These are phyloP conservation scores for Oligia fasciuncula DNA, from an alignment of 2,888 invertebrate genomes.

Conservation along the genomic window DNA sequence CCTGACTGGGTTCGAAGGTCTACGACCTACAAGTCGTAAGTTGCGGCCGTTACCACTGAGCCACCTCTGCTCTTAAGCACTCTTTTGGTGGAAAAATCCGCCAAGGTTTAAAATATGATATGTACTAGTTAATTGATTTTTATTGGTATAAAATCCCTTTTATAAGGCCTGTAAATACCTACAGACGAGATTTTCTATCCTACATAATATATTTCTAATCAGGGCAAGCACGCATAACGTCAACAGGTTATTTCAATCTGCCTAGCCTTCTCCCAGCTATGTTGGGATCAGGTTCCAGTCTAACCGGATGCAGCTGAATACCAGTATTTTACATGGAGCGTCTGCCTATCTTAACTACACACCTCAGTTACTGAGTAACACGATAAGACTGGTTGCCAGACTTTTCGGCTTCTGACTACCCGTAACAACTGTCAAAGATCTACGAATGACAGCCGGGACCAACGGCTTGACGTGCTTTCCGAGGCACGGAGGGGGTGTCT, in stretches of 20 bases:
- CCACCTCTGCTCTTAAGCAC: no score
- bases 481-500: neutral
- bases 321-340: neutral
- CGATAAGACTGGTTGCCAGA: neutral
- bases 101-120: neutral
- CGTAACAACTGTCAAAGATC: neutral
- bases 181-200: neutral
- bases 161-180: neutral
- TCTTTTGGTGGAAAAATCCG: neutral
- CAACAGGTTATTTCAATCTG: no score
- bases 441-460: neutral
- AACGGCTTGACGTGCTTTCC: no score
- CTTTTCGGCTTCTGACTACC: no score
- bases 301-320: neutral
- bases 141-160: neutral
- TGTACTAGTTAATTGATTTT: neutral
- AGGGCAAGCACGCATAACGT: neutral
- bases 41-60: no score
- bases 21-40: no score
- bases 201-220: neutral
- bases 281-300: neutral
- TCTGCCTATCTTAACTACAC: neutral
- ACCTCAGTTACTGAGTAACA: neutral
- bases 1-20: no score
- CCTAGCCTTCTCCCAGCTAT: neutral